Conservation (phyloP, 2,797 vertebrate species). For the Poeciliopsis presidionis region DNA sequence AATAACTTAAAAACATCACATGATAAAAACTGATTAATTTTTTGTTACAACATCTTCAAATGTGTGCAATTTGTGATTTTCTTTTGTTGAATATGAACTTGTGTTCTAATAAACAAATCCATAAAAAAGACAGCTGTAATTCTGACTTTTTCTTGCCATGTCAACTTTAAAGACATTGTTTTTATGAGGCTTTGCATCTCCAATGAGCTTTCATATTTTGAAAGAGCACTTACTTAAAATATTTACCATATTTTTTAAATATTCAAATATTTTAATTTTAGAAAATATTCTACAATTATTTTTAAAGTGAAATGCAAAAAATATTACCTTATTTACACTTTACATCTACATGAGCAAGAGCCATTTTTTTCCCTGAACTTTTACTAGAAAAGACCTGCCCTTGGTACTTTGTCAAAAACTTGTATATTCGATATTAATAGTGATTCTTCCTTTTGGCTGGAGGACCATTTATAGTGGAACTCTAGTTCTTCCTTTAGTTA, state of each 20-base stretch:
- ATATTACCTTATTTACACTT: neutral
- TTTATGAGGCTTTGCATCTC: neutral
- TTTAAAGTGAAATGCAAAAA: neutral
- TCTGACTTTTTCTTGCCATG: neutral
- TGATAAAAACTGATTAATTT: neutral
- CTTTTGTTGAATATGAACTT: neutral
- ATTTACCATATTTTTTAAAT: neutral
- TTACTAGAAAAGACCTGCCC: neutral
- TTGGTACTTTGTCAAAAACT: neutral
- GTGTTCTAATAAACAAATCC: neutral
- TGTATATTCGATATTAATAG: neutral
- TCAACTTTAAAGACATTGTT: neutral
- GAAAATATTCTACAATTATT: neutral
- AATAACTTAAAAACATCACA: neutral
- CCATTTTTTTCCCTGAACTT: neutral
- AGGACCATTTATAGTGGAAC: neutral
- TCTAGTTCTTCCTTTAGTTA: neutral
- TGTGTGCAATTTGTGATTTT: neutral
- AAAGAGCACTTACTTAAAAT: neutral
- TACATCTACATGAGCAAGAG: neutral
- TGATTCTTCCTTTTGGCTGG: neutral
- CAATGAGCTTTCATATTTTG: neutral
- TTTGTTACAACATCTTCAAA: neutral
- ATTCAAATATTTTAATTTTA: neutral
- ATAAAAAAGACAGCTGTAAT: neutral